A percentile compares a stretch with the other conserved stretches of the same genome.
Evolutionary conservation across 2,888 invertebrate genomes (phyloP).

Genomic region (Ennomos fuscantarius): DNA sequence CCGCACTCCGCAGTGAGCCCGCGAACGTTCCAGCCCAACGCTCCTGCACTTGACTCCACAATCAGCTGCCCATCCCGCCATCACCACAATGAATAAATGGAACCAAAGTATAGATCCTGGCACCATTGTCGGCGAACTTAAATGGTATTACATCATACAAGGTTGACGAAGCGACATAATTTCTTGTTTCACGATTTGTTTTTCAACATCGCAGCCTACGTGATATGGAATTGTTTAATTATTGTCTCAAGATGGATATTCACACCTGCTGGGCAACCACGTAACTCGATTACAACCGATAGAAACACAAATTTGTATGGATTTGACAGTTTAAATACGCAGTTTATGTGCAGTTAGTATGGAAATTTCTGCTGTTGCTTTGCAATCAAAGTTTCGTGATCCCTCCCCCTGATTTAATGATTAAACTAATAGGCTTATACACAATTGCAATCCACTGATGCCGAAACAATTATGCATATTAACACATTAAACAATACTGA

Average conservation of each 20-base stretch:
- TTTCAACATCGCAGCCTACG: slow-evolving; percentile 12
- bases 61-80: slow-evolving; percentile 67
- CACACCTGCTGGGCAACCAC: no score
- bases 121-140: slow-evolving; percentile 21
- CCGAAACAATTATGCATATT: no score
- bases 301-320: no score
- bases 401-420: background rate
- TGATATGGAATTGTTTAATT: slow-evolving; percentile 16
- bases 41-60: slow-evolving; percentile 80
- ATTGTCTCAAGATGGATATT: background rate
- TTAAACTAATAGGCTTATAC: no score
- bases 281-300: no score
- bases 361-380: no score
- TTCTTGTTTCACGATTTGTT: slow-evolving; percentile 11
- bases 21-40: slow-evolving; percentile 74
- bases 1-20: slow-evolving; percentile 70
- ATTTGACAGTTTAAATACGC: no score
- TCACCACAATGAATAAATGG: slow-evolving; percentile 69
- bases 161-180: slow-evolving; percentile 12
- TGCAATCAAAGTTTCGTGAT: no score
- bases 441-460: no score
- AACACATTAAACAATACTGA: no score
- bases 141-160: slow-evolving; percentile 10
- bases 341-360: no score
- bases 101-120: slow-evolving; percentile 51